A percentile compares a stretch with the other conserved stretches of the same genome.
Evolutionary conservation across 2,113 vertebrate species (phyloP).

Genomic region (Struthio camelus): DNA sequence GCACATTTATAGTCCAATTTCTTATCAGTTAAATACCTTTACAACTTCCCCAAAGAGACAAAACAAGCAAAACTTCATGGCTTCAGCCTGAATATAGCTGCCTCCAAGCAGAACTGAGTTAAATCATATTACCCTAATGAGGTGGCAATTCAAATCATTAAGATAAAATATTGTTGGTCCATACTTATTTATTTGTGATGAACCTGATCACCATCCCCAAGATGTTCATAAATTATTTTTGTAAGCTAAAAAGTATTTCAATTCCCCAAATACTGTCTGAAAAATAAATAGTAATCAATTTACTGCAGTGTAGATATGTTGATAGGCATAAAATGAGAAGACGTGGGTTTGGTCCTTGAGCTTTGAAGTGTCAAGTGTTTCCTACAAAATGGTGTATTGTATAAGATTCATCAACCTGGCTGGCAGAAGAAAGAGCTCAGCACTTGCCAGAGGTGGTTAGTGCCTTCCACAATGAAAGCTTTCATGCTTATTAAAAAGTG

Average conservation of each 20-base stretch:
- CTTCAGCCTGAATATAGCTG: neutral
- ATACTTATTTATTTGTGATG: neutral
- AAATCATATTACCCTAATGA: neutral
- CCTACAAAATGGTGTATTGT: neutral
- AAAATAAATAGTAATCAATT: neutral
- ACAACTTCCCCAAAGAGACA: neutral
- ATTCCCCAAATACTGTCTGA: neutral
- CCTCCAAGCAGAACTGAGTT: neutral
- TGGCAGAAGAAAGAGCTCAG: neutral
- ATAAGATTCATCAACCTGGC: neutral
- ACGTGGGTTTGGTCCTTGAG: neutral
- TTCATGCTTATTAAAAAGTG: neutral
- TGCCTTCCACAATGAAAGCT: neutral
- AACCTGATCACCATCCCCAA: neutral
- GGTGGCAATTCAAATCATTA: neutral
- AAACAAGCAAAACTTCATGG: neutral
- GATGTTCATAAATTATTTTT: neutral
- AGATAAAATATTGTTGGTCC: neutral
- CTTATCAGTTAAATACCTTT: neutral
- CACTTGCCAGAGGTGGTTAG: neutral
- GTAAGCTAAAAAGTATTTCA: neutral
- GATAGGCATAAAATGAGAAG: neutral
- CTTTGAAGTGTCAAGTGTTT: neutral
- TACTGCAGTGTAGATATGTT: neutral
- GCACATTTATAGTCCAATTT: neutral